phyloP scores from a whole-genome alignment of 2,797 vertebrate species.

The Simalia tracyae region DNA sequence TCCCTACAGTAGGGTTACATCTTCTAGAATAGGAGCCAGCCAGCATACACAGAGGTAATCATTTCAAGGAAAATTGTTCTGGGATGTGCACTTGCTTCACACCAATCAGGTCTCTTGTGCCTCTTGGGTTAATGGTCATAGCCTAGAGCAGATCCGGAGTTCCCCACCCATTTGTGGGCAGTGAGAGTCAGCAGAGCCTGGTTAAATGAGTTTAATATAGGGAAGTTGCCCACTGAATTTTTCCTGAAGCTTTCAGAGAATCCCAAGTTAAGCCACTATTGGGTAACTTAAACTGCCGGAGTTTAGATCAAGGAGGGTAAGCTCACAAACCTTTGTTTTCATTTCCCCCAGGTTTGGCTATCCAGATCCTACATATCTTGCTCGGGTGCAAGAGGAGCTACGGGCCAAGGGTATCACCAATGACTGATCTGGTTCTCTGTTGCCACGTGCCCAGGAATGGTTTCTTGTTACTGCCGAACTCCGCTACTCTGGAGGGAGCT shows the following conservation, averaged over 20 bases:
- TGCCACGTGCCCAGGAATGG: neutral
- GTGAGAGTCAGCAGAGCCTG: neutral
- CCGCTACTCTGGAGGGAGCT: neutral
- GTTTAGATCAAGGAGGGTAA: neutral
- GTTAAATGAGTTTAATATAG: neutral
- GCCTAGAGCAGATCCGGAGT: neutral
- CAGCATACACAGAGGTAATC: neutral
- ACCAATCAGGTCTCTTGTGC: neutral
- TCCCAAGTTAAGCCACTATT: neutral
- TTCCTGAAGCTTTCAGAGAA: neutral
- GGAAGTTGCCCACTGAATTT: neutral
- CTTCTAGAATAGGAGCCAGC: neutral
- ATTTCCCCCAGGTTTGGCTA: constrained; percentile 86
- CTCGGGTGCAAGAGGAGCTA: constrained; percentile 91
- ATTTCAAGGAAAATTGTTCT: neutral
- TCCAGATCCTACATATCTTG: constrained; percentile 92
- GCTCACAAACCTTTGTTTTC: constrained; percentile 23
- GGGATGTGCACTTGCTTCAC: neutral
- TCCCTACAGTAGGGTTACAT: neutral
- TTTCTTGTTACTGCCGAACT: neutral
- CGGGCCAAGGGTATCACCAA: constrained; percentile 90
- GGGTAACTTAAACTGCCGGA: neutral
- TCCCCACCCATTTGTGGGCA: neutral
- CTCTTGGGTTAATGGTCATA: neutral
- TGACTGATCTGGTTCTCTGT: constrained; percentile 73